Conservation (phyloP, 2,888 invertebrate species). For the Mythimna loreyi region DNA sequence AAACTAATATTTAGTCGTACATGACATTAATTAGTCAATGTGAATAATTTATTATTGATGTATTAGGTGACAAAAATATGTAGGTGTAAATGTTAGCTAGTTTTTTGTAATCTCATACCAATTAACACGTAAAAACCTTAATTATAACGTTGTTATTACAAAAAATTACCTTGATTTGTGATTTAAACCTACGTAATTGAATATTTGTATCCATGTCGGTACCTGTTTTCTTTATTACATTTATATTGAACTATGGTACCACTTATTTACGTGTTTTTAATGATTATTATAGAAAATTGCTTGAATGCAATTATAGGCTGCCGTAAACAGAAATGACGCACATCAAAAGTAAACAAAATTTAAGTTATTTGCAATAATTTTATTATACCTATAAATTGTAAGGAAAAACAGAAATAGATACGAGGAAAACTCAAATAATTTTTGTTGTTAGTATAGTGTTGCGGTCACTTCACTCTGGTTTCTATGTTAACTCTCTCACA, state of each 20-base stretch:
- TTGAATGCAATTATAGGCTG: conserved; percentile 7
- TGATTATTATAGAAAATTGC: background rate
- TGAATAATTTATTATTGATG: background rate
- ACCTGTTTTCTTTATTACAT: background rate
- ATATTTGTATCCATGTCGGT: background rate
- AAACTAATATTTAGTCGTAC: background rate
- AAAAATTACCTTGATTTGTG: no score
- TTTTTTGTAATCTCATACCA: no score
- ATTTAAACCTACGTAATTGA: background rate
- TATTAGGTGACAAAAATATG: no score
- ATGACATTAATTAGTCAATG: background rate
- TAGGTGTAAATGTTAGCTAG: background rate
- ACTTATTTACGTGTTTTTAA: background rate
- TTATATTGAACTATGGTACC: background rate
- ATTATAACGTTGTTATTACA: background rate
- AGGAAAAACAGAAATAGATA: background rate
- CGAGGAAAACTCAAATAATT: conserved; percentile 18
- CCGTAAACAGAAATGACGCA: conserved; percentile 23
- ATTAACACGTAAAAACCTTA: background rate
- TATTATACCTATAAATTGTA: background rate
- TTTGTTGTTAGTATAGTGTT: background rate
- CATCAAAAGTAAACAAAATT: conserved; percentile 4
- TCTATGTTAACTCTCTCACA: no score
- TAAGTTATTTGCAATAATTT: conserved; percentile 15
- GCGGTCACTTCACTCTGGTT: no score